These are phyloP conservation scores for Amazona vittata DNA, from an alignment of 2,113 vertebrate species.

Conservation along the genomic window DNA sequence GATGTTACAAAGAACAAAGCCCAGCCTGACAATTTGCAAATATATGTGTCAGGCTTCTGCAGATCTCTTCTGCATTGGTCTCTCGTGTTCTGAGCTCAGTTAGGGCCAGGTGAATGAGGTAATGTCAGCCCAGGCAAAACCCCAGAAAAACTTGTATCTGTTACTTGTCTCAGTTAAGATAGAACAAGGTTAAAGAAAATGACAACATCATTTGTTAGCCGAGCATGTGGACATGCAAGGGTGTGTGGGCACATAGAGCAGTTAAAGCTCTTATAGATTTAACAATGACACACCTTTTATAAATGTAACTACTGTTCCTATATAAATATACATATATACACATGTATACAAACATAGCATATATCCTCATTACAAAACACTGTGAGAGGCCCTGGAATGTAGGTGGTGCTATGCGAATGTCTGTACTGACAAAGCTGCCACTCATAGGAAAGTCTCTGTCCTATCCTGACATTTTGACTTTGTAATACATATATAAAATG, in stretches of 20 bases:
- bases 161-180: background rate
- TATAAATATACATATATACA: background rate
- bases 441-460: background rate
- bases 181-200: background rate
- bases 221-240: background rate
- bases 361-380: background rate
- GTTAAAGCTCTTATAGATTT: background rate
- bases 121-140: background rate
- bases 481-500: background rate
- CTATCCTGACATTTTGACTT: background rate
- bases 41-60: background rate
- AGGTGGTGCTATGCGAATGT: background rate
- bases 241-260: background rate
- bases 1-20: background rate
- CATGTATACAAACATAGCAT: background rate
- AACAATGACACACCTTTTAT: background rate
- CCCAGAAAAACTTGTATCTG: background rate
- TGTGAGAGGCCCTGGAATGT: background rate
- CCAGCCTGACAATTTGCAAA: background rate
- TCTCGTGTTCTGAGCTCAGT: background rate
- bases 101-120: background rate
- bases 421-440: background rate
- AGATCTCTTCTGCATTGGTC: background rate
- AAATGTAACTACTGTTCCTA: background rate
- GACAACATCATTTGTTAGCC: background rate